Evolutionary conservation across 2,888 invertebrate genomes (phyloP), one percentile per base, ranked within the genome.

Genomic region (Monoplex corrugatus): DNA sequence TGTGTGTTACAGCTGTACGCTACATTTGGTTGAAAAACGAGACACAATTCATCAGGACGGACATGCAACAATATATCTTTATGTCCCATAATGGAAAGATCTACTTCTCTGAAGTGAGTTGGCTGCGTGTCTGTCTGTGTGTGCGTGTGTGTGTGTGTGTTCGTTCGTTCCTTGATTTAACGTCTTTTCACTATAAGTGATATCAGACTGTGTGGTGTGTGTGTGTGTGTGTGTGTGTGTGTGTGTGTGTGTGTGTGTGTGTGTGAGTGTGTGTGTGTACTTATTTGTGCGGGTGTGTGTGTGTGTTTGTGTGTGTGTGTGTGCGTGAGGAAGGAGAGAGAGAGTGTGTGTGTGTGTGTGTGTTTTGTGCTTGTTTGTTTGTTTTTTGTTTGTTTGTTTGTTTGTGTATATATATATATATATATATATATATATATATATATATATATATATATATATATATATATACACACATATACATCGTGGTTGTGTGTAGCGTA

Each of bases 21-120:
- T 99, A 98, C 96, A 97, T 98, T 93, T 99, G 99, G 99, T 98
- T 98, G 19, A 97, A 99, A 91, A 98, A 98, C 94, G 97, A 97
- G 94, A 98, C 98, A 93, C 98, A 98, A 96, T 98, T 99, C 93
- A 98, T 99, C 0, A 98, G 99, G 95, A 98, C 99, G 96, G 98
- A 99, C 96, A 97, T 97, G 94, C 97, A 99, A 87, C 92, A 93
- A 2, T 94, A 95, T 92, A 98, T 99, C 0, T 99, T 99, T 97
- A 98, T 99, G 0, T 99, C 99, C 0, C 97, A 97, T 94, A 99
- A 99, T 96, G 99, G 99, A 75, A 98, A 98, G 23, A 97, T 99
- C 35, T 99, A 99, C 95, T 99, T 99, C 95, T 98, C 99, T 43
- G 98, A 98, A 10, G 89, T 89, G n/a, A n/a, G n/a, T n/a, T n/a